Conservation (phyloP, 2,113 vertebrate genomes). For the Eubucco bourcierii region DNA sequence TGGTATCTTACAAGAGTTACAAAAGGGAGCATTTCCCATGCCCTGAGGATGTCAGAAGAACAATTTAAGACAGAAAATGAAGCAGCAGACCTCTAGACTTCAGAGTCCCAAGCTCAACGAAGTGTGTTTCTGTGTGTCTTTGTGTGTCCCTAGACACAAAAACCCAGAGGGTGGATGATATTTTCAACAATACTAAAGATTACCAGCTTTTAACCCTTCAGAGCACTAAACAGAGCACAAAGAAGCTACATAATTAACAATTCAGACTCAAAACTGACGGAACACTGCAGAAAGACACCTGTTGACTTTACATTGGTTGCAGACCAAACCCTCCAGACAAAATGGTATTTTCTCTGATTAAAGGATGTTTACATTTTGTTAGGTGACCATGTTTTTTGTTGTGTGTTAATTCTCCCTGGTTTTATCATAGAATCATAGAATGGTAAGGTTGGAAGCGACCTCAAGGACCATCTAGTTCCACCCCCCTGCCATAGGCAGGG, state of each 20-base stretch:
- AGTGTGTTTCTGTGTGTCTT: not conserved
- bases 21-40: not conserved
- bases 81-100: not conserved
- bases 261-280: not conserved
- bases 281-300: not conserved
- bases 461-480: too few relatives aligned
- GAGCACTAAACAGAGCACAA: not conserved
- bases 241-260: not conserved
- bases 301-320: not conserved
- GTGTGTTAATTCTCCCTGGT: not conserved
- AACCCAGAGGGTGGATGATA: fast-evolving
- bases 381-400: not conserved
- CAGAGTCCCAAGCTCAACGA: not conserved
- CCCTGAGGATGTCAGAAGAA: not conserved
- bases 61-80: not conserved
- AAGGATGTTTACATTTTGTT: constrained; percentile 19
- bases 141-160: not conserved
- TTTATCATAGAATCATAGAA: not conserved
- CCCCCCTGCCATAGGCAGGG: too few relatives aligned
- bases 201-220: not conserved
- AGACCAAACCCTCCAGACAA: not conserved
- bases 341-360: not conserved
- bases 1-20: not conserved
- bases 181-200: not conserved
- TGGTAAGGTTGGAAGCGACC: too few relatives aligned